Evolutionary conservation across 2,113 vertebrate genomes (phyloP).

Genomic region (Mirounga angustirostris): DNA sequence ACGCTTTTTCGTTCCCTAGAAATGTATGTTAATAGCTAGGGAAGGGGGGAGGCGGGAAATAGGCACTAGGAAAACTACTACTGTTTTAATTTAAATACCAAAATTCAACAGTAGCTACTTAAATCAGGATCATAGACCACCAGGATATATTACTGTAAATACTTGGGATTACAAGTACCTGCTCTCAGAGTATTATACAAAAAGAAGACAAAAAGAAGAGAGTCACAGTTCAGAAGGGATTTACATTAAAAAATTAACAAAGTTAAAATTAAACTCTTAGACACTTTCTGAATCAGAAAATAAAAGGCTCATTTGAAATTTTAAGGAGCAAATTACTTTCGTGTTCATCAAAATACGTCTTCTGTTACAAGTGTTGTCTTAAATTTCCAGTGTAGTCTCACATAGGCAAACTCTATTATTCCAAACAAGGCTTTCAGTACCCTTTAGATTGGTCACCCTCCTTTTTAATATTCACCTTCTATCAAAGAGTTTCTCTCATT

Average conservation of each 20-base stretch:
- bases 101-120: slow-evolving; percentile 20
- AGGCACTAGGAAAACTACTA: slow-evolving; percentile 22
- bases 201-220: not conserved
- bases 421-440: not conserved
- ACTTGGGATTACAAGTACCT: not conserved
- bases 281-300: slow-evolving; percentile 37
- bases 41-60: not conserved
- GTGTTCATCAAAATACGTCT: not conserved
- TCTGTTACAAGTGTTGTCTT: not conserved
- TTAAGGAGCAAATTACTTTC: not conserved
- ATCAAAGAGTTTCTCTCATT: not conserved
- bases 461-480: slow-evolving; percentile 3
- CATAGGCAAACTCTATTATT: not conserved
- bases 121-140: not conserved
- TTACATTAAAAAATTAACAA: not conserved
- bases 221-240: not conserved
- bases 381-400: not conserved
- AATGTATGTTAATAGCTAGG: slow-evolving; percentile 33
- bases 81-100: slow-evolving; percentile 31
- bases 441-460: not conserved
- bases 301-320: not conserved
- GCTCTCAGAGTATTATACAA: not conserved
- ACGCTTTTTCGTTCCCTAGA: not conserved
- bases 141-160: not conserved
- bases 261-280: not conserved